Evolutionary conservation across 2,888 invertebrate species (phyloP).

Genomic region (Troilus luridus): DNA sequence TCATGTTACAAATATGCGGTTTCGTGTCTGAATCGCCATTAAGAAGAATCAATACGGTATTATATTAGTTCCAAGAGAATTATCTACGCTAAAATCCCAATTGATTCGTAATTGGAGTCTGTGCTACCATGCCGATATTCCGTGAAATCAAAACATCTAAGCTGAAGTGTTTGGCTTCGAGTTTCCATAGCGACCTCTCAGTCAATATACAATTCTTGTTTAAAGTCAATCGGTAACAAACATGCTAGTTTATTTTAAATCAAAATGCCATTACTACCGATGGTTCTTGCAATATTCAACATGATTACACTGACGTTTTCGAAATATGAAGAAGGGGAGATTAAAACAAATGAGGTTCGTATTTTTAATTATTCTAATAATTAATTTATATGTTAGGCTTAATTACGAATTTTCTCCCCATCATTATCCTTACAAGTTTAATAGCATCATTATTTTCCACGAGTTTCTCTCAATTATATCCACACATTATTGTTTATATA

Average conservation of each 20-base stretch:
- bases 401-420: not conserved
- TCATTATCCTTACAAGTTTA: not conserved
- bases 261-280: slow-evolving; percentile 59
- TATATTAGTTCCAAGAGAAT: not conserved
- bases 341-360: slow-evolving; percentile 58
- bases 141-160: not conserved
- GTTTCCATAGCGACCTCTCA: slow-evolving; percentile 21
- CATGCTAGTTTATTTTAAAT: slow-evolving; percentile 26
- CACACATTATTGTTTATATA: no score
- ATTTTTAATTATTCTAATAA: not conserved
- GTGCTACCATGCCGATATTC: slow-evolving; percentile 18
- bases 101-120: not conserved
- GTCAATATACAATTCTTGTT: slow-evolving; percentile 51
- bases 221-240: not conserved
- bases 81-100: not conserved
- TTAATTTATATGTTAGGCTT: not conserved
- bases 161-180: slow-evolving; percentile 39
- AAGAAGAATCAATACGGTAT: not conserved
- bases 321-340: slow-evolving; percentile 61
- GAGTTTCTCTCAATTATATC: no score
- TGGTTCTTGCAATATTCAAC: slow-evolving; percentile 48
- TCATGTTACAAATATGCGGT: not conserved
- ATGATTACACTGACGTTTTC: slow-evolving; percentile 22
- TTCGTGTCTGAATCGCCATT: not conserved
- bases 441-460: no score